These are phyloP conservation scores for Luscinia luscinia DNA, from an alignment of 2,797 vertebrate genomes.

Conservation along the genomic window DNA sequence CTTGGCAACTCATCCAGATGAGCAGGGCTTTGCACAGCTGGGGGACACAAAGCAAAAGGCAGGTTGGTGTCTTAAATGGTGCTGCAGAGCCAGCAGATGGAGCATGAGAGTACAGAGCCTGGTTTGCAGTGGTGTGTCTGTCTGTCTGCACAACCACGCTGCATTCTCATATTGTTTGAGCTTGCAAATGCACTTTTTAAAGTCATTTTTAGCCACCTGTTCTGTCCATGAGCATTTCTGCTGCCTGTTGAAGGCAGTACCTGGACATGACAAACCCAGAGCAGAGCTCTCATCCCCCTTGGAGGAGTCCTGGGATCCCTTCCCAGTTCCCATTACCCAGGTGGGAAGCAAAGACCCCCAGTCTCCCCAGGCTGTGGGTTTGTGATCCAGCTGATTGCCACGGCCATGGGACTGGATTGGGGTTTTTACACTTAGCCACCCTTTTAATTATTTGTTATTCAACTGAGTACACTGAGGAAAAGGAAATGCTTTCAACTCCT, in stretches of 20 bases:
- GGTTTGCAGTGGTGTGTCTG: fast-evolving
- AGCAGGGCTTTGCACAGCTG: neutral
- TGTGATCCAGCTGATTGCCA: neutral
- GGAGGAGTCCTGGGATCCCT: neutral
- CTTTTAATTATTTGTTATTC: neutral
- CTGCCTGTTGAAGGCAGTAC: fast-evolving
- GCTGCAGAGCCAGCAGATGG: constrained; percentile 32
- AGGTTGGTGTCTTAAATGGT: neutral
- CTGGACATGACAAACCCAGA: neutral
- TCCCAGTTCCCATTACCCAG: fast-evolving
- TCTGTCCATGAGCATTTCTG: neutral
- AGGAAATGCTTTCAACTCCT: neutral
- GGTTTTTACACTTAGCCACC: neutral
- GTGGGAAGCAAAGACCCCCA: neutral
- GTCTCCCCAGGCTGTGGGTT: neutral
- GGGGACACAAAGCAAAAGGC: neutral
- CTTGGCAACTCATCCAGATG: neutral
- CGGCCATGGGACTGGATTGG: fast-evolving
- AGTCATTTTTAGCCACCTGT: neutral
- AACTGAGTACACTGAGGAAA: neutral
- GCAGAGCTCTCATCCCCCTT: neutral
- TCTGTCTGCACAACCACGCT: neutral
- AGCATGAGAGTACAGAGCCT: neutral
- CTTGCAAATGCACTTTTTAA: neutral
- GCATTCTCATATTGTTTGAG: neutral